Evolutionary conservation across 2,113 vertebrate genomes (phyloP).

Genomic region (Speoplatyrhinus poulsoni): DNA sequence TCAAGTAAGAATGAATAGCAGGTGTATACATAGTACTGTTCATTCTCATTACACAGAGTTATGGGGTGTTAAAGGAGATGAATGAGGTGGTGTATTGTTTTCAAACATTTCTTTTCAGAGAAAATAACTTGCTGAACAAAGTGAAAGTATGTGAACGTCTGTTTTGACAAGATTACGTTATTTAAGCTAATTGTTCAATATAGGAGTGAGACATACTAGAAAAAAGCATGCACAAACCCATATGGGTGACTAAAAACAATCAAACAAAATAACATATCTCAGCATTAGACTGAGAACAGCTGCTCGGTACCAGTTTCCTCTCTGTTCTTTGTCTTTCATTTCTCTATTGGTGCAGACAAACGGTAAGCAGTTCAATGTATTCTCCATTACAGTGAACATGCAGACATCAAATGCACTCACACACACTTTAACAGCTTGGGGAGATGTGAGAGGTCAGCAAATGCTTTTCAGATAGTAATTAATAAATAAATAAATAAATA

Average conservation of each 20-base stretch:
- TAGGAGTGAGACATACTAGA: too few relatives aligned
- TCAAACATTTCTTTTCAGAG: neutral
- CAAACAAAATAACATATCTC: too few relatives aligned
- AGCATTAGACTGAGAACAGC: too few relatives aligned
- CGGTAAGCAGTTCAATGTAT: neutral
- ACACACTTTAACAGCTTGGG: too few relatives aligned
- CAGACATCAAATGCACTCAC: too few relatives aligned
- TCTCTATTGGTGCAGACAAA: neutral
- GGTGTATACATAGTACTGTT: neutral
- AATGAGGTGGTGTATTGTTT: neutral
- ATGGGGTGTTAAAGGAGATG: neutral
- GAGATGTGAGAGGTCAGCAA: too few relatives aligned
- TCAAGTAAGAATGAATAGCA: neutral
- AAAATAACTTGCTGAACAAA: neutral
- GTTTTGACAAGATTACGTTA: neutral
- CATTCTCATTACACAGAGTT: neutral
- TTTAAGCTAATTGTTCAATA: neutral
- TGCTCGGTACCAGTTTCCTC: neutral
- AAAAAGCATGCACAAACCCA: neutral
- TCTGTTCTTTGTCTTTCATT: neutral
- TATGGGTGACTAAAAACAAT: neutral
- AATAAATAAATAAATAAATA: too few relatives aligned
- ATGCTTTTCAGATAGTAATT: too few relatives aligned
- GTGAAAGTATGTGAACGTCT: neutral
- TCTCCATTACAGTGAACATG: neutral